A percentile compares a stretch with the other conserved stretches of the same genome.
phyloP scores from a whole-genome alignment of 2,113 vertebrate genomes.

The Nyctereutes procyonoides region DNA sequence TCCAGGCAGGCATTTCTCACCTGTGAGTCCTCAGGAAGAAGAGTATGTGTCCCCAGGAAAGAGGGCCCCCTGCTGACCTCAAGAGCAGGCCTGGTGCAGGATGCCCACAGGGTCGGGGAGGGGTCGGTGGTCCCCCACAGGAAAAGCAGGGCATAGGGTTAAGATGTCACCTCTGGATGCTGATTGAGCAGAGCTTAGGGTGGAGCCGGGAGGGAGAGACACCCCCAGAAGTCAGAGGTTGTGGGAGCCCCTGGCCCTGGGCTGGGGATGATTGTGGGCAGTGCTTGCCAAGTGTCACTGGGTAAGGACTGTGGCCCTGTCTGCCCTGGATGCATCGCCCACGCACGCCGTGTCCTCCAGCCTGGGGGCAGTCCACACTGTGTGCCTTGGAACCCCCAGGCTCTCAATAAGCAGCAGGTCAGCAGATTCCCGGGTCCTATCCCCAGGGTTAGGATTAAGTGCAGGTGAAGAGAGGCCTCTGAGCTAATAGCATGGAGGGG shows the following conservation, averaged over 20 bases:
- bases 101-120: too few relatives aligned
- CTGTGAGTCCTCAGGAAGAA: background rate
- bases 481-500: background rate
- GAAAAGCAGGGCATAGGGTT: background rate
- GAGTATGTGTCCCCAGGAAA: accelerated
- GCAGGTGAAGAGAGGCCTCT: background rate
- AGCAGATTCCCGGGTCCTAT: background rate
- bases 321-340: accelerated
- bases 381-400: background rate
- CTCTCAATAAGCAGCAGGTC: accelerated
- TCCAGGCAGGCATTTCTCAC: background rate
- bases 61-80: background rate
- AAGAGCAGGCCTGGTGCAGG: background rate
- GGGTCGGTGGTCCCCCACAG: background rate
- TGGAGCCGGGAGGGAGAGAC: accelerated
- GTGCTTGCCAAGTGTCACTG: accelerated
- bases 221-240: background rate
- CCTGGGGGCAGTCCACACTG: background rate
- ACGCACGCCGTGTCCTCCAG: accelerated
- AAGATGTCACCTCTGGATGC: accelerated
- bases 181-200: background rate
- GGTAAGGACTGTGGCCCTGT: background rate
- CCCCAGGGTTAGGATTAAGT: background rate
- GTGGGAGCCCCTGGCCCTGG: background rate
- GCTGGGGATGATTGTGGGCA: background rate